Evolutionary conservation across 1,140 invertebrate species (phyloP).

Genomic region (Teleogryllus occipitalis): DNA sequence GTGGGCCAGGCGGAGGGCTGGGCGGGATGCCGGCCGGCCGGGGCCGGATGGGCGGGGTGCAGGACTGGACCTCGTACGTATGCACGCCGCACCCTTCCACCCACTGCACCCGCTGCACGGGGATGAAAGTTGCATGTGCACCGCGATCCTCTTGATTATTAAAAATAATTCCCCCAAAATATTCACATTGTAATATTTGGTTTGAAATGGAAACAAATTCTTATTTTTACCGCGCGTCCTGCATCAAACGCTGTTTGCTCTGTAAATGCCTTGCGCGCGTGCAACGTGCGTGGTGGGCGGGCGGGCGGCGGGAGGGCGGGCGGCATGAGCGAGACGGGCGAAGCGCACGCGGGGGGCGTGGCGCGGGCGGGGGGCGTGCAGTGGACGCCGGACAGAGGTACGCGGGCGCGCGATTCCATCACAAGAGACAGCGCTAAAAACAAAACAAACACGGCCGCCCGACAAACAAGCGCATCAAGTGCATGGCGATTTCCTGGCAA

Average conservation of each 20-base stretch:
- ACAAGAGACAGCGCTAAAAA: neutral
- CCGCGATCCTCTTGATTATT: neutral
- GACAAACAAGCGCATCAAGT: neutral
- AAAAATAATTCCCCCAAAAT: constrained; percentile 1
- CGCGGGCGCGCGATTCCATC: neutral
- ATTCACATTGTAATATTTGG: neutral
- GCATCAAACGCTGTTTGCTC: constrained; percentile 3
- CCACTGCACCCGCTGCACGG: neutral
- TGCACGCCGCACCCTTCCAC: too few species aligned
- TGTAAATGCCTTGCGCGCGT: neutral
- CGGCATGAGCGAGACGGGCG: too few species aligned
- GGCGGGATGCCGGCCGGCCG: too few species aligned
- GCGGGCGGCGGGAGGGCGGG: too few species aligned
- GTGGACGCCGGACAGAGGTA: neutral
- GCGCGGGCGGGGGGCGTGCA: too few species aligned
- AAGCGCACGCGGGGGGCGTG: too few species aligned
- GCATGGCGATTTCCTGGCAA: neutral
- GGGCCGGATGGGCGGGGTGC: neutral
- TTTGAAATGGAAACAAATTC: neutral
- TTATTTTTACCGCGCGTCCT: neutral
- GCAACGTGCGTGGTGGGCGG: neutral
- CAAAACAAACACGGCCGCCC: neutral
- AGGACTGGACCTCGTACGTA: neutral
- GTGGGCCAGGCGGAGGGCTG: neutral
- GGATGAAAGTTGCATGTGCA: neutral